Evolutionary conservation across 2,113 vertebrate genomes (phyloP).

Genomic region (Rhadina sibilatrix): DNA sequence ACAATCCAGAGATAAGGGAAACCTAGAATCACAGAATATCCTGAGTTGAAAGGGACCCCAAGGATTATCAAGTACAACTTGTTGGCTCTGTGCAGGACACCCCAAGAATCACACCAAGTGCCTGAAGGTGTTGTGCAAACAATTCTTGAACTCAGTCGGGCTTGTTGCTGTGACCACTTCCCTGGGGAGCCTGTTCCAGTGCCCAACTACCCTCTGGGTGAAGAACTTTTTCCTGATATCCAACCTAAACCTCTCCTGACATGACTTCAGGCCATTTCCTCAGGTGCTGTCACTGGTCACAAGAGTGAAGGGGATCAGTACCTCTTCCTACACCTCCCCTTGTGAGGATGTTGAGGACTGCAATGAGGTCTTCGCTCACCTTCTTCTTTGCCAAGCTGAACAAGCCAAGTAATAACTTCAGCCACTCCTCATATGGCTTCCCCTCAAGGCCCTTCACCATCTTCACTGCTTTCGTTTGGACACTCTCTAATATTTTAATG

Average conservation of each 20-base stretch:
- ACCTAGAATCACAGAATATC: not conserved
- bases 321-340: not conserved
- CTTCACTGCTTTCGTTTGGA: not conserved
- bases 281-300: not conserved
- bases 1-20: not conserved
- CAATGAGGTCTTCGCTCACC: not conserved
- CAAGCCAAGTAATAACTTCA: too few species aligned
- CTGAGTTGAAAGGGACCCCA: not conserved
- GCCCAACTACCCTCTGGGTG: not conserved
- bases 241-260: not conserved
- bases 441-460: not conserved
- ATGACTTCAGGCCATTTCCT: not conserved
- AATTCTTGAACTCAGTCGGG: not conserved
- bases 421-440: not conserved
- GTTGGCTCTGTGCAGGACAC: not conserved
- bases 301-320: not conserved
- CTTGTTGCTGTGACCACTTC: not conserved
- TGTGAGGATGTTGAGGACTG: not conserved
- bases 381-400: not conserved
- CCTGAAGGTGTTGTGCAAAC: not conserved
- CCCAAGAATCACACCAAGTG: not conserved
- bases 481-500: not conserved
- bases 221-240: not conserved
- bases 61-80: not conserved
- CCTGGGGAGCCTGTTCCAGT: not conserved